Evolutionary conservation across 2,888 invertebrate species (phyloP).

Genomic region (Parthenolecanium corni): DNA sequence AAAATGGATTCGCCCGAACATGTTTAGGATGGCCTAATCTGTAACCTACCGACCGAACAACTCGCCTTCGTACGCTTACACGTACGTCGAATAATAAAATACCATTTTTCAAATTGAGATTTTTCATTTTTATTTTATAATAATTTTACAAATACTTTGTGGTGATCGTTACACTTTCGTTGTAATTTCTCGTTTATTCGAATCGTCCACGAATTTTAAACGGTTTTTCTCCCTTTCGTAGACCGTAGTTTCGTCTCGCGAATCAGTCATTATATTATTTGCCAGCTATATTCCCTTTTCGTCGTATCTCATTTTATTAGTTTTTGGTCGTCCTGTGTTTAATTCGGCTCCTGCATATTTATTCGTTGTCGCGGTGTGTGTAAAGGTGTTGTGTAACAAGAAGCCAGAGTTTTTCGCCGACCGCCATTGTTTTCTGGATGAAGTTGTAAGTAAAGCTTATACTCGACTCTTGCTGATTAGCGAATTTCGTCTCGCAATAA

Average conservation of each 20-base stretch:
- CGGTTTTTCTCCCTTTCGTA: conserved; percentile 5
- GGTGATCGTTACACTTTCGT: background rate
- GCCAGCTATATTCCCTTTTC: background rate
- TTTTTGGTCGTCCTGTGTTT: background rate
- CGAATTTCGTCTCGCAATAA: too few relatives aligned
- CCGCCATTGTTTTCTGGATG: background rate
- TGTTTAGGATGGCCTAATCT: conserved; percentile 28
- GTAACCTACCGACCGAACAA: conserved; percentile 27
- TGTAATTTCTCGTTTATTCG: conserved; percentile 7
- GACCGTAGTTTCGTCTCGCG: too few relatives aligned
- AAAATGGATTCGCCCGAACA: conserved; percentile 26
- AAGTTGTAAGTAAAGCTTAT: conserved; percentile 6
- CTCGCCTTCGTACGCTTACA: conserved; percentile 12
- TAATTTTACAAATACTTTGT: conserved; percentile 22
- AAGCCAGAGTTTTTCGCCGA: background rate
- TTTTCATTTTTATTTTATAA: background rate
- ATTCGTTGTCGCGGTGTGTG: conserved; percentile 20
- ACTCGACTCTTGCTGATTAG: too few relatives aligned
- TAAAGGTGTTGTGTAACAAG: conserved; percentile 21
- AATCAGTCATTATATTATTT: too few relatives aligned
- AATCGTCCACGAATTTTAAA: background rate
- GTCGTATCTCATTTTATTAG: background rate
- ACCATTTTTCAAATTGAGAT: conserved; percentile 18
- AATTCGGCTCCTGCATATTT: background rate
- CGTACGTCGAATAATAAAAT: conserved; percentile 9